Evolutionary conservation across 2,113 vertebrate genomes (phyloP).

Genomic region (Piprites chloris): DNA sequence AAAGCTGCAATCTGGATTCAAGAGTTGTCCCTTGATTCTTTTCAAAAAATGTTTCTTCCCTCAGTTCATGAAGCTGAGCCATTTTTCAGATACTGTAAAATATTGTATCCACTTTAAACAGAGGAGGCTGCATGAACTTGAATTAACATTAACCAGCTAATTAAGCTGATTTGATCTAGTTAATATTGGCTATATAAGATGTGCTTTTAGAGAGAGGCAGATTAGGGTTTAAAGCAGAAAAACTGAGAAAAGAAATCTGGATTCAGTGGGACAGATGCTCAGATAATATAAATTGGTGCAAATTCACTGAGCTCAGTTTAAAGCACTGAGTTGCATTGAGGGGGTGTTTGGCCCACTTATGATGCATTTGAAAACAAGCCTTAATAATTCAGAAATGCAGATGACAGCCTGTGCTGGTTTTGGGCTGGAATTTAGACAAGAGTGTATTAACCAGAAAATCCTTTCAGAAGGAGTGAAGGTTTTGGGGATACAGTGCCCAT

Average conservation of each 20-base stretch:
- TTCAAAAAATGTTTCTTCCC: not conserved
- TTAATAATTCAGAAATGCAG: not conserved
- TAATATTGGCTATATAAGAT: not conserved
- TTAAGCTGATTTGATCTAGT: conserved; percentile 4
- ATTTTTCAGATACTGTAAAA: not conserved
- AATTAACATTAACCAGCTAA: not conserved
- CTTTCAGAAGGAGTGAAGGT: not conserved
- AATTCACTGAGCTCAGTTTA: not conserved
- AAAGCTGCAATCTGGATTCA: not conserved
- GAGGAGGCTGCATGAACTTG: not conserved
- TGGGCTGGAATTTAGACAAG: not conserved
- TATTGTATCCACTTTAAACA: not conserved
- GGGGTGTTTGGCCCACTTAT: not conserved
- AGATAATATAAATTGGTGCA: not conserved
- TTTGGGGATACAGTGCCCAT: not conserved
- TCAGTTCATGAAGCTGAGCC: not conserved
- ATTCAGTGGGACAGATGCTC: not conserved
- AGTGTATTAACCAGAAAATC: not conserved
- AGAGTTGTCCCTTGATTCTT: not conserved
- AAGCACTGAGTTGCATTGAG: not conserved
- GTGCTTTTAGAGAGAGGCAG: not conserved
- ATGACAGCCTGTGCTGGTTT: not conserved
- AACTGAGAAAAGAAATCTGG: not conserved
- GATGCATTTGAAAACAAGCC: not conserved
- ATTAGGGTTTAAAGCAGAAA: not conserved